Evolutionary conservation across 2,888 invertebrate genomes (phyloP), one percentile per base, ranked within the genome.

Genomic region (Eilema caniola): DNA sequence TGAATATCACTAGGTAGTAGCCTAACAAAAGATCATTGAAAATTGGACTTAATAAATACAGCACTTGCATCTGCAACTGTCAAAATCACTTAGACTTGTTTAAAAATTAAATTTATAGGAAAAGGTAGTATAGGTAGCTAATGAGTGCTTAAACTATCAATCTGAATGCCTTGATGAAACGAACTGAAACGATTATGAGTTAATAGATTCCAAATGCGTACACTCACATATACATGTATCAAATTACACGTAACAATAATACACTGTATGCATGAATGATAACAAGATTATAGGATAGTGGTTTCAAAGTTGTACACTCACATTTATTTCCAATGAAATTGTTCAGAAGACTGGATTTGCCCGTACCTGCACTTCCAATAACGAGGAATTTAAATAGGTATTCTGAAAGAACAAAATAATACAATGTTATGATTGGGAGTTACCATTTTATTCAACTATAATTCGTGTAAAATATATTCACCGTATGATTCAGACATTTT

Each of bases 321-420:
- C 98, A 98, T 96, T 98, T 98, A 85, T 96, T 97, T 91, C 98
- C 98, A 85, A 98, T 97, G 86, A 98, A 98, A 90, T 98, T 98
- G 91, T 98, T 98, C 59, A 98, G 94, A 56, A 98, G 96, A 86
- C 98, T 98, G 66, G 98, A 98, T 91, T 98, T 98, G 77, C 98
- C 98, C 78, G 97, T 97, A 65, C 98, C 98, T 80, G 98, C 98
- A 95, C 97, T 97, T 75, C 98, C 98, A 89, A 98, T 98, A 41
- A 98, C 97, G 80, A 98, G 93, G 90, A 98, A 98, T 95, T 98
- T 98, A 92, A 98, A 98, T 77, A 98, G 95, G 88, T 97, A 98
- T 96, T 98, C 98, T 97, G 94, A 69, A 96, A 96, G 65, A 76
- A 8, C 12, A 60, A 37, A 57, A 57, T 25, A 63, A n/a, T 20